These are phyloP conservation scores for Triops longicaudatus DNA, from an alignment of 1,140 invertebrate species.

Conservation along the genomic window DNA sequence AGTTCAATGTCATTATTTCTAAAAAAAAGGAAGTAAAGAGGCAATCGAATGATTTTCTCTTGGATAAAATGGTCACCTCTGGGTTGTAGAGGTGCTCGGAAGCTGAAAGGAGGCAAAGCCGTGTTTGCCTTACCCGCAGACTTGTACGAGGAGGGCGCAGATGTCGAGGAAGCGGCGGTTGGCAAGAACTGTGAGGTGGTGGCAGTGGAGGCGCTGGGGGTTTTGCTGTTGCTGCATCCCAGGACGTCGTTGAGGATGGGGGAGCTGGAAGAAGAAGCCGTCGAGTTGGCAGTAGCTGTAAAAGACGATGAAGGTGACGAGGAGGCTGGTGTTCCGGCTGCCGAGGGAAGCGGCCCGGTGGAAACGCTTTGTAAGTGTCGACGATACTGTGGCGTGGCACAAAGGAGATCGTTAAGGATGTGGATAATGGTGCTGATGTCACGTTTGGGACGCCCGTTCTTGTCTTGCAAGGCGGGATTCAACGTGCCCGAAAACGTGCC, in stretches of 20 bases:
- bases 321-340: slow-evolving; percentile 18
- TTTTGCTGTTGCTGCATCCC: not conserved
- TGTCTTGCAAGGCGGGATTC: slow-evolving; percentile 87
- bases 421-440: slow-evolving; percentile 92
- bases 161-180: not conserved
- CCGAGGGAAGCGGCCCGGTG: not conserved
- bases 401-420: slow-evolving; percentile 86
- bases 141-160: slow-evolving; percentile 16
- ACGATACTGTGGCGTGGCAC: slow-evolving; percentile 60
- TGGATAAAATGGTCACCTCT: not conserved
- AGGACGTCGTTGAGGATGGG: slow-evolving; percentile 9
- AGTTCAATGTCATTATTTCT: too few relatives aligned
- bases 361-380: slow-evolving; percentile 19
- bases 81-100: not conserved
- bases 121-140: not conserved
- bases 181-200: slow-evolving; percentile 6
- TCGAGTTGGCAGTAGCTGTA: slow-evolving; percentile 1
- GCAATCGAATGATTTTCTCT: too few relatives aligned
- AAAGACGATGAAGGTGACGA: slow-evolving; percentile 19
- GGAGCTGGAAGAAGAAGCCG: slow-evolving; percentile 11
- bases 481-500: slow-evolving; percentile 62
- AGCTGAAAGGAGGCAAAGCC: not conserved
- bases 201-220: not conserved
- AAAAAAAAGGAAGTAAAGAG: too few relatives aligned
- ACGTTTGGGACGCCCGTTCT: slow-evolving; percentile 75